phyloP scores from a whole-genome alignment of 2,888 invertebrate species.

The Nomada goodeniana region DNA sequence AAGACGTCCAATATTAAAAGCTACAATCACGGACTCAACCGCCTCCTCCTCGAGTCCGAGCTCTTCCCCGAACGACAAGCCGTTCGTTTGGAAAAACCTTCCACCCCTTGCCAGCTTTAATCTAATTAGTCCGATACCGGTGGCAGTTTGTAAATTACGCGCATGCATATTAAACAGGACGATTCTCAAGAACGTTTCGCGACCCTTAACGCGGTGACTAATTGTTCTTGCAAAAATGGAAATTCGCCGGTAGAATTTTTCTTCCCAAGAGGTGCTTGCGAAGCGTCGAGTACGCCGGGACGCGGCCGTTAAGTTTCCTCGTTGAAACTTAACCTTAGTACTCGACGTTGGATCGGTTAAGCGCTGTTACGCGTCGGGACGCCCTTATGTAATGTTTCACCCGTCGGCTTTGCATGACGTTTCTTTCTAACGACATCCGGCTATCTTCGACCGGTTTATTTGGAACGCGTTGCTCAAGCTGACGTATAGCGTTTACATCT shows the following conservation, averaged over 20 bases:
- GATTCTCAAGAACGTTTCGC: conserved; percentile 27
- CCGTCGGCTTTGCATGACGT: not conserved
- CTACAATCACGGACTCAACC: not conserved
- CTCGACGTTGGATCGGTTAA: conserved; percentile 23
- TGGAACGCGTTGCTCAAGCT: not conserved
- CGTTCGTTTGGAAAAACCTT: not conserved
- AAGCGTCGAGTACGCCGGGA: not conserved
- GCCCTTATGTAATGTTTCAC: conserved; percentile 16
- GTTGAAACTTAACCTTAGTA: conserved; percentile 31
- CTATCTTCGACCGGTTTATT: not conserved
- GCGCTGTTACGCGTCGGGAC: conserved; percentile 31
- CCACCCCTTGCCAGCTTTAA: not conserved
- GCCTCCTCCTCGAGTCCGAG: not conserved
- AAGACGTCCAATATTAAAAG: too few species aligned
- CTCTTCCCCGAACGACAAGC: not conserved
- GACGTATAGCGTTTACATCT: not conserved
- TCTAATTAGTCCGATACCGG: conserved; percentile 32
- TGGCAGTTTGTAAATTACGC: conserved; percentile 30
- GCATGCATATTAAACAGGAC: conserved; percentile 48
- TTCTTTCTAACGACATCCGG: too few species aligned
- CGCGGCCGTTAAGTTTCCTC: conserved; percentile 27
- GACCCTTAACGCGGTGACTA: conserved; percentile 14
- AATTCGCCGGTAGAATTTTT: conserved; percentile 40
- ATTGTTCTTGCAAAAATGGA: conserved; percentile 52
- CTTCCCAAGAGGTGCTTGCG: conserved; percentile 4